Percentiles rank a stretch among this genome's conserved stretches.
Evolutionary conservation across 2,888 invertebrate genomes (phyloP).

Genomic region (Dasypogon diadema): DNA sequence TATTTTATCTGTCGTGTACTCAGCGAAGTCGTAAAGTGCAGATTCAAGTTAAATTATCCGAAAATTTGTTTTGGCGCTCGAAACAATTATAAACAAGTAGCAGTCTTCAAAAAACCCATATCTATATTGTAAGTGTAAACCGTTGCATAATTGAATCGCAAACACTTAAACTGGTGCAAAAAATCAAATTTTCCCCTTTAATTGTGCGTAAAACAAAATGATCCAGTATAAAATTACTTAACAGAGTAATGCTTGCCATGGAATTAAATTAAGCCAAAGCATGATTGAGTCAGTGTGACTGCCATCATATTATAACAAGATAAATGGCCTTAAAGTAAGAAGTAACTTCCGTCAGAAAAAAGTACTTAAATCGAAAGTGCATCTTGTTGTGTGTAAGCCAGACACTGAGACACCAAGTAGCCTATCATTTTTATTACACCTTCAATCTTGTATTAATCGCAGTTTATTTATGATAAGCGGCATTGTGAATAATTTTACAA

Average conservation of each 20-base stretch:
- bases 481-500: slow-evolving; percentile 11
- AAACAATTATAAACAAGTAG: not conserved
- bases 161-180: not conserved
- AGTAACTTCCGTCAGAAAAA: not conserved
- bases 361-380: not conserved
- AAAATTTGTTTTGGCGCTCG: not conserved
- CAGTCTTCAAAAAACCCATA: too few species aligned
- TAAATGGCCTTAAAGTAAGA: not conserved
- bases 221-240: too few species aligned
- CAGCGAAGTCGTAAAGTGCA: not conserved
- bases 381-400: not conserved
- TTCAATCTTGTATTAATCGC: too few species aligned
- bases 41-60: not conserved
- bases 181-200: not conserved
- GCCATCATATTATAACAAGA: not conserved
- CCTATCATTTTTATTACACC: not conserved
- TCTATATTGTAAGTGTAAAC: too few species aligned
- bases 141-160: too few species aligned
- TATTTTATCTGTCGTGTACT: not conserved
- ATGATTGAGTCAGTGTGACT: not conserved
- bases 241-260: too few species aligned
- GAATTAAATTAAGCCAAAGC: not conserved
- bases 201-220: not conserved
- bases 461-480: not conserved
- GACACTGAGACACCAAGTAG: not conserved